Percentiles rank a stretch among this genome's conserved stretches.
Conservation (phyloP, 2,113 vertebrate genomes). For the Cettia cetti region DNA sequence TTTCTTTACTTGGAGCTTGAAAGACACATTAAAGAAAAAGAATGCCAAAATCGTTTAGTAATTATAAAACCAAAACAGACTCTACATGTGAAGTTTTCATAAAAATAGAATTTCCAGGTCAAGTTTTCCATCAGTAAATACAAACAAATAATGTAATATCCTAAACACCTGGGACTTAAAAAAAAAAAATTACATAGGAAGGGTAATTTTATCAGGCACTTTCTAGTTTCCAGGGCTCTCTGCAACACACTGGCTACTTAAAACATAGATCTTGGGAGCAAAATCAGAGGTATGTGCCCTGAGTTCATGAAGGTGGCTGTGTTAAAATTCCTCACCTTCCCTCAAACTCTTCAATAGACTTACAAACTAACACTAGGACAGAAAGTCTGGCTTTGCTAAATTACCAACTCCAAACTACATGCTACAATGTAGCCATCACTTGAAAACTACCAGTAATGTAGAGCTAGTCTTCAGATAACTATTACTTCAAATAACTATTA, state of each 20-base stretch:
- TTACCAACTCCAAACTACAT: background rate
- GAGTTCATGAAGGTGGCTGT: background rate
- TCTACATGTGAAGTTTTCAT: background rate
- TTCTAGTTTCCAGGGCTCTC: background rate
- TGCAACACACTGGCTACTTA: background rate
- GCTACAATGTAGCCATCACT: fast-evolving
- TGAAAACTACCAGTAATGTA: background rate
- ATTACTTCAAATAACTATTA: background rate
- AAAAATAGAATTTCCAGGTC: background rate
- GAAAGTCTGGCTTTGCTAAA: background rate
- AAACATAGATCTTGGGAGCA: background rate
- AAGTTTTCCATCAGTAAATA: background rate
- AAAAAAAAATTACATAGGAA: background rate
- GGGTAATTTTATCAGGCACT: background rate
- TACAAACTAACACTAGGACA: background rate
- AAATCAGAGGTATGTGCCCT: background rate
- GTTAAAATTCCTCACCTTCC: background rate
- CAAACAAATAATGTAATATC: background rate
- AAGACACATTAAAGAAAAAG: background rate
- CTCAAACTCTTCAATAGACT: background rate
- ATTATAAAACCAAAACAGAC: background rate
- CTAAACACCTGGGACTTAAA: background rate
- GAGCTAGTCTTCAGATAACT: background rate
- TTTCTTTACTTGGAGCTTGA: background rate
- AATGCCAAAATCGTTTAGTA: background rate